Conservation (phyloP, 1,140 invertebrate species). For the Orchesella cincta region DNA sequence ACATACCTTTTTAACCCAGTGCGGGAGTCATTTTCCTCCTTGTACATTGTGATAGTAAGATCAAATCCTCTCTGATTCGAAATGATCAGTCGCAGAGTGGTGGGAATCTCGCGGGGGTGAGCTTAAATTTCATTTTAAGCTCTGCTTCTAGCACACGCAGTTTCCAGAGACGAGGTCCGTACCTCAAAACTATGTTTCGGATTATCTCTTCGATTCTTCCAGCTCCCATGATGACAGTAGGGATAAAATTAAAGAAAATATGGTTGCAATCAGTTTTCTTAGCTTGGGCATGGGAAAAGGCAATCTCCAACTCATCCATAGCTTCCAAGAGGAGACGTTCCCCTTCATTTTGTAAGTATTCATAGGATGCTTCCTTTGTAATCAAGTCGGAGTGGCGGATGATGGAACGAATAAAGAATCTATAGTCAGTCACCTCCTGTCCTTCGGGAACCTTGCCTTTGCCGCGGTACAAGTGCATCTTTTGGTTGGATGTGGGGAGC, state of each 20-base stretch:
- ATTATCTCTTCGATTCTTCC: conserved; percentile 89
- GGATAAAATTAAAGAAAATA: conserved; percentile 98
- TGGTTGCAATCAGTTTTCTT: conserved; percentile 97
- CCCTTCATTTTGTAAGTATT: conserved; percentile 96
- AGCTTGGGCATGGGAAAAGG: conserved; percentile 88
- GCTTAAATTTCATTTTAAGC: conserved; percentile 81
- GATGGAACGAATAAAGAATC: conserved; percentile 97
- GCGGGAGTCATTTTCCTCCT: conserved; percentile 82
- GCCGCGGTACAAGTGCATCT: conserved; percentile 97
- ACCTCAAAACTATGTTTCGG: conserved; percentile 81
- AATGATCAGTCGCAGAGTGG: conserved; percentile 87
- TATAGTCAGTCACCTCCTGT: conserved; percentile 94
- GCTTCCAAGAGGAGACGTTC: conserved; percentile 94
- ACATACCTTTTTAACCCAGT: conserved; percentile 86
- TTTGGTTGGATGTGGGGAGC: conserved; percentile 93
- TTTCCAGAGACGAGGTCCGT: conserved; percentile 93
- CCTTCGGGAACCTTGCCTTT: conserved; percentile 90
- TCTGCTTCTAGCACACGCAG: conserved; percentile 83
- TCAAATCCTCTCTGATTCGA: conserved; percentile 97
- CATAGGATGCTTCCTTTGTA: conserved; percentile 96
- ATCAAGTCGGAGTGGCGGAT: conserved; percentile 96
- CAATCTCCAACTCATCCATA: conserved; percentile 97
- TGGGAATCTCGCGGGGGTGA: conserved; percentile 77
- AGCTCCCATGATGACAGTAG: conserved; percentile 96
- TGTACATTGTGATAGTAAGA: conserved; percentile 91